phyloP scores from a whole-genome alignment of 2,888 invertebrate species.

The Sinodicranocentrus sp. region DNA sequence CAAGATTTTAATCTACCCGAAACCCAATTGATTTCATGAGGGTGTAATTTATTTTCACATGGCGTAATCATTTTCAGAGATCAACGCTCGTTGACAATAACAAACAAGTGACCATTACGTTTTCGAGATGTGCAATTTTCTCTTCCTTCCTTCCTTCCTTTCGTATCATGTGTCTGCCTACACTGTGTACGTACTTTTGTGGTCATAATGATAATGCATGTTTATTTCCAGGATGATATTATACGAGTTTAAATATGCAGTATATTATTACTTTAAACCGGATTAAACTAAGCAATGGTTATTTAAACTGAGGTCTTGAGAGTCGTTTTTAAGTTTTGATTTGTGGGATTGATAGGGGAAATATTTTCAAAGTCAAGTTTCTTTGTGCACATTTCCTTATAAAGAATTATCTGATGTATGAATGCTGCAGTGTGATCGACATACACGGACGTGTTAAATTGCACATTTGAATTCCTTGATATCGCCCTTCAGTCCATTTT shows the following conservation, averaged over 20 bases:
- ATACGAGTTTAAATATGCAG: no score
- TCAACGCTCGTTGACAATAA: conserved; percentile 53
- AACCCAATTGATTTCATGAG: not conserved
- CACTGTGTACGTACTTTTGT: no score
- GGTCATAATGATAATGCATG: no score
- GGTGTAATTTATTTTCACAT: conserved; percentile 19
- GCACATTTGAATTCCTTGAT: conserved; percentile 44
- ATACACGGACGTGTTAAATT: conserved; percentile 53
- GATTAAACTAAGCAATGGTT: conserved; percentile 49
- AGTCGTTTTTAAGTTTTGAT: conserved; percentile 20
- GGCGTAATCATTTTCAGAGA: conserved; percentile 29
- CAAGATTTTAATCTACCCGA: not conserved
- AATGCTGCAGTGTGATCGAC: not conserved
- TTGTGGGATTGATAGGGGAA: conserved; percentile 46
- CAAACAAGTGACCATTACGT: conserved; percentile 42
- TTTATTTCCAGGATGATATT: no score
- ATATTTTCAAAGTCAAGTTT: conserved; percentile 56
- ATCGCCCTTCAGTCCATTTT: conserved; percentile 52
- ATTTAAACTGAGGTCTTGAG: conserved; percentile 46
- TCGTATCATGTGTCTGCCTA: not conserved
- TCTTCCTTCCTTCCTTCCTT: not conserved
- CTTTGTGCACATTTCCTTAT: conserved; percentile 51
- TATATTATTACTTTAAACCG: conserved; percentile 11
- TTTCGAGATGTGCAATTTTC: conserved; percentile 51
- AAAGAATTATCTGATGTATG: conserved; percentile 10